phyloP scores from a whole-genome alignment of 2,113 vertebrate genomes.

The Pseudopodoces humilis region DNA sequence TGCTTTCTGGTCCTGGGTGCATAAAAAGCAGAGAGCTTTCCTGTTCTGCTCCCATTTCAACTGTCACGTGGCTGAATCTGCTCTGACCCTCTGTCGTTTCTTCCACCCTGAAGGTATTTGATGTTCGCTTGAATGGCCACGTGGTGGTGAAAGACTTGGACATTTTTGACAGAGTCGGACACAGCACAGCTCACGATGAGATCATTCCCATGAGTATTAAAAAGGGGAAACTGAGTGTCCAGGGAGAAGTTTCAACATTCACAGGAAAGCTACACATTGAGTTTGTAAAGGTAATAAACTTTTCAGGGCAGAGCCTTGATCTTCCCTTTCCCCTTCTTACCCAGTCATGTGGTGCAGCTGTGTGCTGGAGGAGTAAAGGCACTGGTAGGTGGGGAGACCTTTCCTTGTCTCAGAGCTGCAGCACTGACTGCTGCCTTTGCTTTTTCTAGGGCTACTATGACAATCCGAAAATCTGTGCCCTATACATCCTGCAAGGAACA shows the following conservation, averaged over 20 bases:
- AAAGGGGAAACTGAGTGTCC: constrained; percentile 93
- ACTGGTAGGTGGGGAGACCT: too few relatives aligned
- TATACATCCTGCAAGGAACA: constrained; percentile 95
- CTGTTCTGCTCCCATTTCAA: neutral
- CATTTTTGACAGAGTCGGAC: constrained; percentile 97
- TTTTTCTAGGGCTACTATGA: constrained; percentile 93
- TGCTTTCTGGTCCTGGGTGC: neutral
- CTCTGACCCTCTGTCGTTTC: constrained; percentile 24
- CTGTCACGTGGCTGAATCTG: neutral
- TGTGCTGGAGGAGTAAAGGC: neutral
- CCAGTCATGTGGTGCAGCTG: neutral
- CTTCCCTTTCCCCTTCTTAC: neutral
- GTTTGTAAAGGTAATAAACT: constrained; percentile 91
- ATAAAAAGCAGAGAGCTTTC: neutral
- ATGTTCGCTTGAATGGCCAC: constrained; percentile 94
- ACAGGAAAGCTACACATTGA: constrained; percentile 94
- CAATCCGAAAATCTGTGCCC: constrained; percentile 96
- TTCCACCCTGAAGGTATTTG: constrained; percentile 86
- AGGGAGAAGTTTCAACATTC: constrained; percentile 95
- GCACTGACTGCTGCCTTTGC: neutral
- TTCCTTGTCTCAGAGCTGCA: neutral
- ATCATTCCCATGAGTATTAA: constrained; percentile 91
- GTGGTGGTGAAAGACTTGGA: constrained; percentile 96
- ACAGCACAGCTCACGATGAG: constrained; percentile 96
- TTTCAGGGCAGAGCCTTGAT: neutral